Base-by-base conservation (phyloP, 2,113 vertebrate species). In the Myodes glareolus region DNA sequence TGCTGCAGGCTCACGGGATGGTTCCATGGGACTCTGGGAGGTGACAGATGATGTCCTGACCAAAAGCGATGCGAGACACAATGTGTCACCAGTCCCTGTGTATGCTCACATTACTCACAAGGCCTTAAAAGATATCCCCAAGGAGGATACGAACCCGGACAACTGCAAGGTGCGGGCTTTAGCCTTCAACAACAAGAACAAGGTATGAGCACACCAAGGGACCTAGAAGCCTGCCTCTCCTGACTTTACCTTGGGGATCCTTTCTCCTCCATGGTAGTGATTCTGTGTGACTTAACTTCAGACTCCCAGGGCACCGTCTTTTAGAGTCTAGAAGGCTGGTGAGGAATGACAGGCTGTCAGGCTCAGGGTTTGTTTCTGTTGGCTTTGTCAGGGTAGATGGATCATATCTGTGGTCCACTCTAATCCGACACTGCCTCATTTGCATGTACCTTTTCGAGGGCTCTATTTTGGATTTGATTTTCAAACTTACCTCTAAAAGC, bases 1-100 rank as follows among this genome's bases (percentile, higher is more conserved):
- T 45, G 70, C n/a, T 94, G n/a, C 90, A 99, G 99, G 99, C 86
- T 99, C 99, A 65, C 99, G 99, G 31, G 99, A 99, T 95, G 99
- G 99, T 97, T 99, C 99, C 0, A 99, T 99, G 99, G 99, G 99
- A 73, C 98, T 99, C 61, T 99, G 99, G 99, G 99, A 99, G 98
- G 99, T 99, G 84, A 99, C 99, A 0, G 99, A 99, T 2, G 99
- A 99, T 63, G 99, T 99, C 36, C 97, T 99, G 97, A 99, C 97
- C 93, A 99, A 99, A 98, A 99, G 99, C 0, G 98, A 99, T 86
- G 98, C 98, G 50, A 98, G 98, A 75, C 99, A 99, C 95, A 99
- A 98, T 93, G 98, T 99, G 68, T 99, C 99, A 65, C 98, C 98
- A 7, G 99, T 99, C 61, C 99, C 99, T 52, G 98, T 99, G 81